phyloP scores from a whole-genome alignment of 2,797 vertebrate genomes.

The Chelon auratus region DNA sequence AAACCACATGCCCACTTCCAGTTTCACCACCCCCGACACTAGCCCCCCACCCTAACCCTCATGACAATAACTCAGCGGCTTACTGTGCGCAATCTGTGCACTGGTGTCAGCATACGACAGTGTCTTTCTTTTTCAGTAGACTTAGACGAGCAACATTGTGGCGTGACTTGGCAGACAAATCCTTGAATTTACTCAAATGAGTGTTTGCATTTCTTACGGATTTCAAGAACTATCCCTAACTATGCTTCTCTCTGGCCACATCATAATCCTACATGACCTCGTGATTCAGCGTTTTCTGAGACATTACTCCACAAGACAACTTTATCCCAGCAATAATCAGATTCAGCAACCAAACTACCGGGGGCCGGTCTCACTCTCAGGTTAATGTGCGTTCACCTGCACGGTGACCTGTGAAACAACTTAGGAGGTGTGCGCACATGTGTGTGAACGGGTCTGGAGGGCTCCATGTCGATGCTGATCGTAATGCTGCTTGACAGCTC shows the following conservation, averaged over 20 bases:
- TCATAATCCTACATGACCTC: not conserved
- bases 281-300: not conserved
- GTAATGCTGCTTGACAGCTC: slow-evolving; percentile 64
- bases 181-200: no score
- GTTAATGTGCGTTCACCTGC: slow-evolving; percentile 39
- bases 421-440: slow-evolving; percentile 17
- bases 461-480: slow-evolving; percentile 57
- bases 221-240: not conserved
- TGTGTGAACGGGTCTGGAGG: slow-evolving; percentile 42
- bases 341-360: not conserved
- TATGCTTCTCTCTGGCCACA: not conserved
- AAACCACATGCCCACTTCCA: no score
- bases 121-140: no score
- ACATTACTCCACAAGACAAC: not conserved
- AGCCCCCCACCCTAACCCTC: no score
- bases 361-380: not conserved
- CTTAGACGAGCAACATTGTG: no score
- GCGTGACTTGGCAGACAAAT: no score
- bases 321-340: not conserved
- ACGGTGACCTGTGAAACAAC: slow-evolving; percentile 45
- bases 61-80: no score
- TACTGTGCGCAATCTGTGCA: no score
- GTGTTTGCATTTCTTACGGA: no score
- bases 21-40: no score
- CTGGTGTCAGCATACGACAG: no score